Evolutionary conservation across 2,888 invertebrate species (phyloP).

Genomic region (Tanypteryx hageni): DNA sequence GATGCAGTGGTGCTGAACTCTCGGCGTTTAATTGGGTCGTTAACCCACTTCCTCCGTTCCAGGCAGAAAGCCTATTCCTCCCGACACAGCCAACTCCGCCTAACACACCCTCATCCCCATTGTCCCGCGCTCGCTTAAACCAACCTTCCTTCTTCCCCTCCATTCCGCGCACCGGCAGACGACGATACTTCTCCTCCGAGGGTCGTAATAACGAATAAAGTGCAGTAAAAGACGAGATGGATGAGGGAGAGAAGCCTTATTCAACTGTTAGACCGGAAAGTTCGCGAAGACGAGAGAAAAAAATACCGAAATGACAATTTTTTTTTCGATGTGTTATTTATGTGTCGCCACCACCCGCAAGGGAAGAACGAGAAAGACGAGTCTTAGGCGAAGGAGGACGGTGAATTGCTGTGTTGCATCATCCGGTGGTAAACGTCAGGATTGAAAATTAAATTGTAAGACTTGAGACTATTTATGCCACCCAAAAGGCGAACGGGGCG

Average conservation of each 20-base stretch:
- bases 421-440: too few relatives aligned
- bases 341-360: neutral
- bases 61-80: neutral
- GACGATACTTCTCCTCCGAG: neutral
- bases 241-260: neutral
- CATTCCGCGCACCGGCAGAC: too few relatives aligned
- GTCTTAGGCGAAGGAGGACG: neutral
- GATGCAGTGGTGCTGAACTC: neutral
- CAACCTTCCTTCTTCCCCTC: too few relatives aligned
- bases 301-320: too few relatives aligned
- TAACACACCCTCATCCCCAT: too few relatives aligned
- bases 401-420: neutral
- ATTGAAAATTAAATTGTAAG: too few relatives aligned
- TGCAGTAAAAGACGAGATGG: neutral
- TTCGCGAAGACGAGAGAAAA: neutral
- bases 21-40: conserved; percentile 9
- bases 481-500: too few relatives aligned
- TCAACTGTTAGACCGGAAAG: conserved; percentile 8
- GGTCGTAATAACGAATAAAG: neutral
- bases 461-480: too few relatives aligned
- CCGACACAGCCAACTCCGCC: too few relatives aligned
- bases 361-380: neutral
- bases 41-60: neutral
- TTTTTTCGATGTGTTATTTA: neutral
- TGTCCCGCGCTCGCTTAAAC: too few relatives aligned